These are phyloP conservation scores for Mustelus asterias DNA, from an alignment of 2,113 vertebrate species.

Conservation along the genomic window DNA sequence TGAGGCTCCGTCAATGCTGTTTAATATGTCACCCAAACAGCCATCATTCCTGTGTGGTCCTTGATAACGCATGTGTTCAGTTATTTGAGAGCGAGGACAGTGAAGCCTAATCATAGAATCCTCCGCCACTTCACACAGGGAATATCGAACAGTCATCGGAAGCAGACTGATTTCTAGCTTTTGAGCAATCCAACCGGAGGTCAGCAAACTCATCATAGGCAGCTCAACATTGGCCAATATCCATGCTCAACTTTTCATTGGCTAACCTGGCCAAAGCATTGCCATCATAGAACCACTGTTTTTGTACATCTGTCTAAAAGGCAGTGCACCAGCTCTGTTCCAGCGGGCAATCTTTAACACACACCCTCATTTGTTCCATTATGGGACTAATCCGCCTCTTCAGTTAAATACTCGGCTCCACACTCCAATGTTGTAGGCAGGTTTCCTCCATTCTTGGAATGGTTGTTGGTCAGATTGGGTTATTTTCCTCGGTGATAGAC, in stretches of 20 bases:
- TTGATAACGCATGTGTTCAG: not conserved
- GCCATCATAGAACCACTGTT: not conserved
- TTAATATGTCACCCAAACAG: not conserved
- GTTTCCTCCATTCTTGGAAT: not conserved
- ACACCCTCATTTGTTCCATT: not conserved
- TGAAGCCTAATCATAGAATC: not conserved
- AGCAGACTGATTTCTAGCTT: not conserved
- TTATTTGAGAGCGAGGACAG: not conserved
- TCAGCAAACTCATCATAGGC: not conserved
- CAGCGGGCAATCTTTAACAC: too few relatives aligned
- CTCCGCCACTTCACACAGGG: not conserved
- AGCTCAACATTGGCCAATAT: not conserved
- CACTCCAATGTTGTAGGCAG: not conserved
- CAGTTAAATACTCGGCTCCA: not conserved
- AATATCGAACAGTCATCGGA: too few relatives aligned
- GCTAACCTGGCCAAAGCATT: not conserved
- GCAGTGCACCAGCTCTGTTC: too few relatives aligned
- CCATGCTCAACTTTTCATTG: not conserved
- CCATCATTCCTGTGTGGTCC: not conserved
- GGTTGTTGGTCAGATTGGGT: not conserved
- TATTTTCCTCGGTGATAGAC: not conserved
- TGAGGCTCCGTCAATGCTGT: not conserved
- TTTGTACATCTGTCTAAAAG: not conserved
- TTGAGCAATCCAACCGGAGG: not conserved
- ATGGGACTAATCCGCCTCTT: too few relatives aligned